Evolutionary conservation across 2,113 vertebrate genomes (phyloP), one percentile per base, ranked within the genome.

Genomic region (Leptosomus discolor): DNA sequence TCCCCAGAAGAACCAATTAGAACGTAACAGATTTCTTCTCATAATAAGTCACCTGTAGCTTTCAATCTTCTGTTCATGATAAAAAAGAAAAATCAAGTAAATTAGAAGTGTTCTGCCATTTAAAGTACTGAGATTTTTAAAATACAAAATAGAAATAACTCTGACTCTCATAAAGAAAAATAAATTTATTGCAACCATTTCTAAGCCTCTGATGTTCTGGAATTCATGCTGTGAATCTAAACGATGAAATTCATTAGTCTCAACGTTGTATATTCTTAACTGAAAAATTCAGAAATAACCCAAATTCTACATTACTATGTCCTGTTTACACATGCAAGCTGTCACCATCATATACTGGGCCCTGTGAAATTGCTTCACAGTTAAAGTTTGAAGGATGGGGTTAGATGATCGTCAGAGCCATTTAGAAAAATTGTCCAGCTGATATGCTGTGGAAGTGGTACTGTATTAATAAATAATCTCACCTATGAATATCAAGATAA

Each of bases 161-260:
- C 43, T 46, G 67, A 68, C 78, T 85, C 6, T 10, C 29, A 68
- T 64, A 77, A 94, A 69, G 82, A 92, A 94, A 57, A 96, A 81
- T 71, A 96, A 96, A 95, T 88, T 64, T 56, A 68, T 83, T 94
- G 32, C 45, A 86, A 94, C 71, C 57, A 63, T 94, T 95, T 94
- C 88, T 69, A 74, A 92, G 24, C 41, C 67, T 88, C n/a, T 16
- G 2, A 20, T 94, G 61, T 91, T 97, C 60, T 95, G 58, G 41
- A 92, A 86, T 94, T 74, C 79, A 86, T 76, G 36, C 86, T 92
- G 71, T 74, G 84, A 61, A 93, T 95, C 43, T 91, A 93, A 36
- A 92, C 5, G 10, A 75, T 90, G n/a, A 91, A 93, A 89, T 91
- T 96, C 34, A 48, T 93, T 97, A 68, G 74, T 91, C 53, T 94